phyloP scores from a whole-genome alignment of 2,113 vertebrate species.

The Paracanthobrama guichenoti region DNA sequence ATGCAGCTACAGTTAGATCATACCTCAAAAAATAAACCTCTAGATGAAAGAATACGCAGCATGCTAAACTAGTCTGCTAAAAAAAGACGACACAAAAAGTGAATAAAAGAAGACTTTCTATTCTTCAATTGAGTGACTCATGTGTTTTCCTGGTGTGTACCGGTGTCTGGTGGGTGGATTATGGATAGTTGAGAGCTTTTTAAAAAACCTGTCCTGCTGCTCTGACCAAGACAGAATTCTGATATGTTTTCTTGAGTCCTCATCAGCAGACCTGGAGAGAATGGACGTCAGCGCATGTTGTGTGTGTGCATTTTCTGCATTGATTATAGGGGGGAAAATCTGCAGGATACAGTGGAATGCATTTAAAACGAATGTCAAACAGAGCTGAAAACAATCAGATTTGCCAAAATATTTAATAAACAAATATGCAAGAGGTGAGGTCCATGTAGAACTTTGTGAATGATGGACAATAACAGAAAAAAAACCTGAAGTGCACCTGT shows the following conservation, averaged over 20 bases:
- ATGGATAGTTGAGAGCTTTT: background rate
- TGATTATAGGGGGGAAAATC: background rate
- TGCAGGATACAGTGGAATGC: background rate
- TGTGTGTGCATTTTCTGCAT: background rate
- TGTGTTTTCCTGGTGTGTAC: background rate
- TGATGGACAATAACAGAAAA: no score
- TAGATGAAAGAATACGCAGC: background rate
- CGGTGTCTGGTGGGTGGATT: background rate
- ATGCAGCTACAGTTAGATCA: background rate
- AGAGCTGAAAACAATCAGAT: background rate
- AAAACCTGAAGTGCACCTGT: background rate
- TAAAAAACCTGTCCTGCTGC: background rate
- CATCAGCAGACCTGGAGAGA: background rate
- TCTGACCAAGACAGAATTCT: background rate
- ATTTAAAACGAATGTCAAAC: background rate
- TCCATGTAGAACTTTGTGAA: background rate
- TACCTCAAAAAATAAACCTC: background rate
- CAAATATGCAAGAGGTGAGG: background rate
- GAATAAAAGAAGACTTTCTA: background rate
- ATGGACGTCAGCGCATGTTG: background rate
- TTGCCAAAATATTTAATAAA: background rate
- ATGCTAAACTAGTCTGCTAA: background rate
- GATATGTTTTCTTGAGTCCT: background rate
- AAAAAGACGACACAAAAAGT: background rate
- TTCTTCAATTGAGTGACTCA: slow-evolving; percentile 2